Base-by-base conservation (phyloP, 2,888 invertebrate species). In the Drosophila fulvimacula region DNA sequence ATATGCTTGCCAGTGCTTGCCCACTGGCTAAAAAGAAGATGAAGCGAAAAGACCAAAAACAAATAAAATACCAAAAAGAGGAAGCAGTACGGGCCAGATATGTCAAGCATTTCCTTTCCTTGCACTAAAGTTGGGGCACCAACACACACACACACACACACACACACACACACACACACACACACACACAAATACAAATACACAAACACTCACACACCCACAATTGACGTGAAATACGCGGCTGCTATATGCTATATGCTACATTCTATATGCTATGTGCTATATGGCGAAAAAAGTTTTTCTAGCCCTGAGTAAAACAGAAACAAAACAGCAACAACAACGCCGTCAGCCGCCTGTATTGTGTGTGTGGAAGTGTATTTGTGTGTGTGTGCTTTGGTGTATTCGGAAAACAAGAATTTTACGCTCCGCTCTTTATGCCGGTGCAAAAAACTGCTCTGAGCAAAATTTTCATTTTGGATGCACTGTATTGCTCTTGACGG, bases 41-140 rank as follows among this genome's bases (percentile, higher is more conserved):
- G 6, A 17, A 48, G 17, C 11, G 64, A 46, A 49, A 76, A 51
- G 10, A 21, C 48, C 32, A 39, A 64, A 53, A 60, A 42, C 60
- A 69, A 68, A 75, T 32, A 59, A 62, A 70, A 70, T 48, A 65
- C 13, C 48, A 65, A 67, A 73, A 62, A 56, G 56, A 73, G 78
- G 69, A 68, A 69, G 73, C 62, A 64, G 73, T 68, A 62, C 72
- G 71, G 75, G 83, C 72, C 73, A 81, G 82, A 79, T 74, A 74
- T 87, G 84, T 83, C 78, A 80, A 80, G 84, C 82, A 87, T 82
- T 82, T 83, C 86, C 83, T 81, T 69, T 79, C 73, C 83, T 69
- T 63, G 49, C 76, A 71, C 59, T 66, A 81, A 70, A 77, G 72
- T 72, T 79, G 75, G 46, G 67, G 15, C 46, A 74, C 61, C 59